Conservation (phyloP, 2,113 vertebrate genomes). For the Ictalurus punctatus region DNA sequence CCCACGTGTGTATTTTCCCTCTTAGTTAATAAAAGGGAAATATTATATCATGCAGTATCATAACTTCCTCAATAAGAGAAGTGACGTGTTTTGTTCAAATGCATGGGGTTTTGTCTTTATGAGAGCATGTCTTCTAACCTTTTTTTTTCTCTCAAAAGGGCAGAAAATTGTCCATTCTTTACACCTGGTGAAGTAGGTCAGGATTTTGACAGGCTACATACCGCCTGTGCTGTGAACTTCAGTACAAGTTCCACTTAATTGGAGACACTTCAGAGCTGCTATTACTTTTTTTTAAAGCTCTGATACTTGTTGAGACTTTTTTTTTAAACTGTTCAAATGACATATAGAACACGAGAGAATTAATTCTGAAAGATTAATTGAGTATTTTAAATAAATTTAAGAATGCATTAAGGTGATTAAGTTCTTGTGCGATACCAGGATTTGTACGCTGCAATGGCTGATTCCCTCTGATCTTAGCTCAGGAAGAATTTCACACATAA, state of each 20-base stretch:
- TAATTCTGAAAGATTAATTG: neutral
- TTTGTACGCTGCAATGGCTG: too few relatives aligned
- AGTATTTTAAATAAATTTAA: too few relatives aligned
- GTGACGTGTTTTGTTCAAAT: neutral
- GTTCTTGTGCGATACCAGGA: too few relatives aligned
- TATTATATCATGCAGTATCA: neutral
- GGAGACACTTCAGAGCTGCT: neutral
- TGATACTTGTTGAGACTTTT: neutral
- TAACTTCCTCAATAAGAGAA: neutral
- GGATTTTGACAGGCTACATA: neutral
- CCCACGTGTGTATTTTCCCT: neutral
- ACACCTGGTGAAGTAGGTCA: neutral
- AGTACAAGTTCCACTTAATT: neutral
- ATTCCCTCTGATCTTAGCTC: too few relatives aligned
- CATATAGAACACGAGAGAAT: neutral
- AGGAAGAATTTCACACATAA: too few relatives aligned
- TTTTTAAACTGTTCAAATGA: neutral
- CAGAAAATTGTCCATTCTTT: neutral
- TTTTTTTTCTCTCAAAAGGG: neutral
- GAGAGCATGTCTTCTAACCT: neutral
- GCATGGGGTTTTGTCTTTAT: neutral
- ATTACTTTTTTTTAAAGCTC: neutral
- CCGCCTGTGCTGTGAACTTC: neutral
- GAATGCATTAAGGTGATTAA: neutral
- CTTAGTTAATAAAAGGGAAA: neutral